Percentiles rank a stretch among this genome's conserved stretches.
phyloP scores from a whole-genome alignment of 2,888 invertebrate genomes.

The Adelognathus sp. region DNA sequence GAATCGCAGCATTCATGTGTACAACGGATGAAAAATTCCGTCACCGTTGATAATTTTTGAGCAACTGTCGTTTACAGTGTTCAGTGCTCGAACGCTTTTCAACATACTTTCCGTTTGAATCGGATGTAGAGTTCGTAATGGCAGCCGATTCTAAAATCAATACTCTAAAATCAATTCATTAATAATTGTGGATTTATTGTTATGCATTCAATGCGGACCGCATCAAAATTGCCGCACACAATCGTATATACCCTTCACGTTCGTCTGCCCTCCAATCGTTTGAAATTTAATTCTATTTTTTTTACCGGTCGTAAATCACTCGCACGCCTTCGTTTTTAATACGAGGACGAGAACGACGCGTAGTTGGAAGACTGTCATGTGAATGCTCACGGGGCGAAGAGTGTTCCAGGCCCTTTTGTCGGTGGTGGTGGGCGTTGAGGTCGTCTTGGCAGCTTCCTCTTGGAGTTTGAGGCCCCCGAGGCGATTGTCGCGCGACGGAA shows the following conservation, averaged over 20 bases:
- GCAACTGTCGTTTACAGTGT: too few species aligned
- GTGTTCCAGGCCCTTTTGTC: constrained; percentile 64
- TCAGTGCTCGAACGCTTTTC: too few species aligned
- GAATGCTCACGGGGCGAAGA: constrained; percentile 35
- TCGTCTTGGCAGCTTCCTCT: constrained; percentile 78
- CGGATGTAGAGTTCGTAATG: too few species aligned
- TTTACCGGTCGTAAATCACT: constrained; percentile 50
- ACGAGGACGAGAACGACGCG: constrained; percentile 36
- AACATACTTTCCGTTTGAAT: too few species aligned
- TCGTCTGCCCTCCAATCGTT: constrained; percentile 7
- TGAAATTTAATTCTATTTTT: constrained; percentile 13
- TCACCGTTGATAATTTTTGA: too few species aligned
- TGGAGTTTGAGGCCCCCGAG: constrained; percentile 67
- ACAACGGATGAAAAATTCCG: too few species aligned
- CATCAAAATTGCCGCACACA: neutral
- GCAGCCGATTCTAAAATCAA: too few species aligned
- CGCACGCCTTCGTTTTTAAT: constrained; percentile 41
- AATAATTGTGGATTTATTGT: too few species aligned
- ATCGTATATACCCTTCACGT: neutral
- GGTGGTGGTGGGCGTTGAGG: constrained; percentile 75
- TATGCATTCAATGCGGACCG: too few species aligned
- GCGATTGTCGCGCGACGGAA: constrained; percentile 67
- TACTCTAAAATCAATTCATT: too few species aligned
- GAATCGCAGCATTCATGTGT: too few species aligned
- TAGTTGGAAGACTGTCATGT: constrained; percentile 8